phyloP scores from a whole-genome alignment of 2,113 vertebrate species.

The Myotis davidii region DNA sequence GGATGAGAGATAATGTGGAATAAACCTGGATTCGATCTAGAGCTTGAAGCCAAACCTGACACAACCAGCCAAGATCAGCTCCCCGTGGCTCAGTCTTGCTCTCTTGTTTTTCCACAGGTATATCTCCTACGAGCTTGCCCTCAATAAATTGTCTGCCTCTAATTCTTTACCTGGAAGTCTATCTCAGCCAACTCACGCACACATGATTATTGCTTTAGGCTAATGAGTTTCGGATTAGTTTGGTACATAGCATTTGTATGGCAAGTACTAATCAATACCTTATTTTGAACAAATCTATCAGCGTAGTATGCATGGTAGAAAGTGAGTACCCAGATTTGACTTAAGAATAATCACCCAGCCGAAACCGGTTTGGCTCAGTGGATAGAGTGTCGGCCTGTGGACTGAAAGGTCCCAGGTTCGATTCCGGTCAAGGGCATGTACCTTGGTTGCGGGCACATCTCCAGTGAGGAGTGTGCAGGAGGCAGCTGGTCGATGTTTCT shows the following conservation, averaged over 20 bases:
- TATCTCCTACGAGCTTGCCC: neutral
- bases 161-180: neutral
- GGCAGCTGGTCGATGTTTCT: no score
- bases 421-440: no score
- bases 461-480: no score
- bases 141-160: neutral
- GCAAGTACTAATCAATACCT: neutral
- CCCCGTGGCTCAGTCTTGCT: neutral
- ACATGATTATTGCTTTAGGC: neutral
- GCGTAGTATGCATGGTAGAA: neutral
- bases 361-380: no score
- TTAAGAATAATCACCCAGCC: neutral
- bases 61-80: neutral
- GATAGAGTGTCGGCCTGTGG: no score
- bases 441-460: no score
- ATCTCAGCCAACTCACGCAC: neutral
- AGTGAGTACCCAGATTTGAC: neutral
- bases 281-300: neutral
- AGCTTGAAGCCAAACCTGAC: neutral
- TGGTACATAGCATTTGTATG: neutral
- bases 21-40: neutral
- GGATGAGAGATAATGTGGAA: neutral
- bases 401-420: no score
- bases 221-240: neutral
- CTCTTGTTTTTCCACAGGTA: neutral